Conservation (phyloP, 2,888 invertebrate species). For the Parnassius apollo region DNA sequence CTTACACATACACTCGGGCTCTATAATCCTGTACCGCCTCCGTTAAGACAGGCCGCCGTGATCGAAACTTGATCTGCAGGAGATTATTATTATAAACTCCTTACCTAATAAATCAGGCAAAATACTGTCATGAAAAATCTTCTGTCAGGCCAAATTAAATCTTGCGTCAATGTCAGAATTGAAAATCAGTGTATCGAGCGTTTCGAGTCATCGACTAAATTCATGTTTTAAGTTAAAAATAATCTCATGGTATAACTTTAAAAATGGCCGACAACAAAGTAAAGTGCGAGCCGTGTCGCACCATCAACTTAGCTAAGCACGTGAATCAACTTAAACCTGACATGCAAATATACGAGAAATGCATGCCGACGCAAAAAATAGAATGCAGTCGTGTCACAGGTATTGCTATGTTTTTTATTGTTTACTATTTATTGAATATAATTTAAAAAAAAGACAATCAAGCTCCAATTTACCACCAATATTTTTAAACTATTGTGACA, state of each 20-base stretch:
- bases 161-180: slow-evolving; percentile 13
- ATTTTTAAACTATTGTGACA: no score
- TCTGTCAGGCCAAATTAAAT: neutral
- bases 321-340: slow-evolving; percentile 57
- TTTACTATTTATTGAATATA: no score
- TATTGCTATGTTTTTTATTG: slow-evolving; percentile 27
- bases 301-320: slow-evolving; percentile 67
- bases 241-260: slow-evolving; percentile 4
- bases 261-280: slow-evolving; percentile 26
- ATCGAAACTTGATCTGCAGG: no score
- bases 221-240: slow-evolving; percentile 20
- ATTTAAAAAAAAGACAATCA: no score
- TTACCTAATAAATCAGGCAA: neutral
- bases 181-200: neutral
- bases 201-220: slow-evolving; percentile 15
- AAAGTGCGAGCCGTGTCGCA: slow-evolving; percentile 64
- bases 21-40: no score
- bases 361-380: slow-evolving; percentile 47
- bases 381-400: slow-evolving; percentile 52
- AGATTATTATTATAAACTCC: no score
- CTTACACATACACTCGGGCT: no score
- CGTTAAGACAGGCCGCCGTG: no score
- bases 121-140: slow-evolving; percentile 5
- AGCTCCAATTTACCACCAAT: no score
- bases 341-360: slow-evolving; percentile 70